Base-by-base conservation (phyloP, 1,140 invertebrate species). In the Leptinotarsa texana region DNA sequence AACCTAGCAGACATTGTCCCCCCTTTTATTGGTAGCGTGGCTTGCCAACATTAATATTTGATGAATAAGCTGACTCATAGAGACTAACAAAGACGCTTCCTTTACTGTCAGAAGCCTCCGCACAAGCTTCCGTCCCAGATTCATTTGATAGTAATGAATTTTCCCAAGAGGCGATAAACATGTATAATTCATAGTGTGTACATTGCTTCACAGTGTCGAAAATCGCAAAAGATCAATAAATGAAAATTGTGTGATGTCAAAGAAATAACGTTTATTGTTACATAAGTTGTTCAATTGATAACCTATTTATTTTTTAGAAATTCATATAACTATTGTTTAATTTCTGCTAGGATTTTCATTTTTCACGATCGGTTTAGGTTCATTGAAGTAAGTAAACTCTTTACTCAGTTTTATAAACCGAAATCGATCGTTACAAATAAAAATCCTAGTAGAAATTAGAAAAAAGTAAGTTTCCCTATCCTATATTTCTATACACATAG, bases 141-240 rank as follows among this genome's bases (percentile, higher is more conserved):
- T 68, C 33, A 68, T 68, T 18, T 33, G 66, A 68, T 42, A 33
- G 24, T 68, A 68, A 68, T 68, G 66, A 68, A 68, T 68, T 68
- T 18, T 47, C 13, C 66, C 33, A 68, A 47, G 51, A 68, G 66
- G 24, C 42, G n/a, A 68, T 68, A 68, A 49, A 17, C 66, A 68
- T 24, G 66, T 68, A 8, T n/a, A 33, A 42, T 68, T 68, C 33
- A 17, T 33, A 17, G 66, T 6, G 22, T 48, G 66, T 17, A 68
- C 24, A 17, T 15, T 51, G 3, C 13, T 51, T 15, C 17, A 51
- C 49, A 51, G 17, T n/a, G 49, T 17, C 49, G 13, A 51, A 21
- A 21, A 21, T 21, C 21, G 21, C 21, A 48, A 57, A 5, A 18
- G 51, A 57, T 57, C 51, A 18, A 57, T 57, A 57, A n/a, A 57